Base-by-base conservation (phyloP, 2,113 vertebrate genomes). In the Motacilla alba region DNA sequence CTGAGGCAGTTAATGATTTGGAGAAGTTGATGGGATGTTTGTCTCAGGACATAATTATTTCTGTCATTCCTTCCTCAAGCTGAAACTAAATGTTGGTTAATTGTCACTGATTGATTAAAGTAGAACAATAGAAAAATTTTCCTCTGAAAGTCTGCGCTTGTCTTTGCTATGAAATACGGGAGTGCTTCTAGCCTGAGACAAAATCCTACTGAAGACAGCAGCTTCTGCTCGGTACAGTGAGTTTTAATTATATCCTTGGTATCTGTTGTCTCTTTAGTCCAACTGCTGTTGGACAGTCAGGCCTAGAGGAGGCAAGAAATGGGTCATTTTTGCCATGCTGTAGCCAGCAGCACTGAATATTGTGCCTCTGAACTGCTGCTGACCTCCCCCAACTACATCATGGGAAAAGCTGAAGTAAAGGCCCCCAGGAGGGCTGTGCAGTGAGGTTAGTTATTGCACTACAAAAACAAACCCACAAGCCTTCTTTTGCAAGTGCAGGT, bases 31-130 rank as follows among this genome's bases (percentile, higher is more conserved):
- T 35, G 35, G 33, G 46, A 76, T 89, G 23, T 92, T 80, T 77
- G 26, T 86, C 83, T 86, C n/a, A 31, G 70, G 60, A 59, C 47
- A 59, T 76, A 92, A 90, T 83, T 86, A 81, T 67, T 89, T 90
- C 63, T 92, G 55, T 33, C 24, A 22, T 89, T 86, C 49, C 49
- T 91, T 95, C 49, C 69, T 92, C 0, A 0, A 91, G 86, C 60
- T 68, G 69, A 94, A 95, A 87, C 22, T 64, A 75, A 89, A 81
- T 84, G 49, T 75, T 91, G 11, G 27, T 90, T 91, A 88, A 92
- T 87, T 94, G 83, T 12, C 89, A 93, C 43, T 94, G 83, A 93
- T 9, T 76, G 83, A 94, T 96, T 92, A 44, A 87, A 52, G 35
- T 1, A 84, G 89, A 83, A 68, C 35, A 72, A 86, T 17, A 60